Evolutionary conservation across 2,797 vertebrate species (phyloP), one percentile per base, ranked within the genome.

Genomic region (Emys orbicularis): DNA sequence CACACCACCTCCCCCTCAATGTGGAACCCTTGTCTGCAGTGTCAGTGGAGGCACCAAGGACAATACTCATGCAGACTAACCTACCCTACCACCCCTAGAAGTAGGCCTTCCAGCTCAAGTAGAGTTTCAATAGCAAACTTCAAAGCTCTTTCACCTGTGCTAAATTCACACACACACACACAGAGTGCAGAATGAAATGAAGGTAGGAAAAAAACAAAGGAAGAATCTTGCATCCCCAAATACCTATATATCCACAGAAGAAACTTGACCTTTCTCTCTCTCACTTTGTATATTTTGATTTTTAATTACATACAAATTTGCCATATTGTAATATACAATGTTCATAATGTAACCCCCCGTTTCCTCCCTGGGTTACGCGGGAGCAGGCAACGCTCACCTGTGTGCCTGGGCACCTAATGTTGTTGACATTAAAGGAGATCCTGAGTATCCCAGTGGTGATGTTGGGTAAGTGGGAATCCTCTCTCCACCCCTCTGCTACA

Each of bases 31-130:
- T 89, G 5, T 52, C 72, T 77, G 31, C 61, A 81, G 49, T 80
- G 77, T 49, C 27, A 77, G 27, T 47, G 44, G 23, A 65, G 34
- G 86, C 88, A 89, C 84, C 85, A 93, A 94, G 84, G 54, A 53
- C 31, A 83, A 53, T 83, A 41, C 89, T 89, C 76, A 59, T 79
- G 93, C 92, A 81, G 84, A 88, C 5, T 83, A 87, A 89, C 57
- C 23, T 8, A n/a, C 21, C 88, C 80, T 85, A 86, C 87, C 83
- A 11, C 87, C 59, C 86, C 56, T 76, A 84, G 59, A 1, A 81
- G 18, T 50, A 61, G 86, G 86, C 93, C 61, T 91, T 79, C 76
- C 47, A 68, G 84, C 47, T 37, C n/a, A 94, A 87, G 89, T 52
- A 86, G 3, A 93, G 1, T 0, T 90, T 88, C 82, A 94, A 34